Percentiles rank a stretch among this genome's conserved stretches.
phyloP scores from a whole-genome alignment of 2,797 vertebrate species.

The Tiaroga cobitis region DNA sequence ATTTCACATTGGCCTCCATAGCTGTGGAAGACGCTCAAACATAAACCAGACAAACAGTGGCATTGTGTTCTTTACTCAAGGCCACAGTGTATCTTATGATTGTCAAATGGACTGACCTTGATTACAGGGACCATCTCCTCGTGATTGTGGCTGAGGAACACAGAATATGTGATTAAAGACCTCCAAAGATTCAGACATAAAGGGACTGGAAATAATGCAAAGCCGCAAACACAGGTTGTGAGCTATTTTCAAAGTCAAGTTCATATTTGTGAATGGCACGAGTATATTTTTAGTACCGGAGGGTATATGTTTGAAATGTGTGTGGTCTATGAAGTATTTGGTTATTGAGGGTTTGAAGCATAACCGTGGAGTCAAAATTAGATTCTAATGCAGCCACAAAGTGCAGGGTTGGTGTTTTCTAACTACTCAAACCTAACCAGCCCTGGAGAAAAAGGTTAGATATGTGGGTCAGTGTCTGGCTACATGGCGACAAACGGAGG shows the following conservation, averaged over 20 bases:
- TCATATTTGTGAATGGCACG: conserved; percentile 1
- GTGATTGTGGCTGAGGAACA: conserved; percentile 7
- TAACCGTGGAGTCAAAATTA: conserved; percentile 29
- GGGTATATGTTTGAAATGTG: conserved; percentile 21
- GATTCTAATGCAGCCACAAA: conserved; percentile 38
- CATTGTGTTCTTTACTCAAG: background rate
- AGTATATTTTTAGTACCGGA: conserved; percentile 15
- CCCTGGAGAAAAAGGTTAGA: conserved; percentile 41
- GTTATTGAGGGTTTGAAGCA: conserved; percentile 25
- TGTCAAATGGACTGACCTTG: conserved; percentile 7
- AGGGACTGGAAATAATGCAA: conserved; percentile 1
- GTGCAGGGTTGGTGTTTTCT: conserved; percentile 37
- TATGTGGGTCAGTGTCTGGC: conserved; percentile 19
- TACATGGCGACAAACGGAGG: background rate
- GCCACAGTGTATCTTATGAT: conserved; percentile 22
- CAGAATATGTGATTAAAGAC: conserved; percentile 10
- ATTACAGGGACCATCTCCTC: conserved; percentile 27
- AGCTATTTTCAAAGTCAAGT: background rate
- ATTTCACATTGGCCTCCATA: background rate
- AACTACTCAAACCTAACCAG: background rate
- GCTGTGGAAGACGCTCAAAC: background rate
- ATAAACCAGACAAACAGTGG: conserved; percentile 15
- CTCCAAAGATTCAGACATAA: conserved; percentile 1
- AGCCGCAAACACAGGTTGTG: background rate
- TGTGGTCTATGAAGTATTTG: conserved; percentile 1